A percentile compares a stretch with the other conserved stretches of the same genome.
These are phyloP conservation scores for Pangasius djambal DNA, from an alignment of 2,797 vertebrate species.

Conservation along the genomic window DNA sequence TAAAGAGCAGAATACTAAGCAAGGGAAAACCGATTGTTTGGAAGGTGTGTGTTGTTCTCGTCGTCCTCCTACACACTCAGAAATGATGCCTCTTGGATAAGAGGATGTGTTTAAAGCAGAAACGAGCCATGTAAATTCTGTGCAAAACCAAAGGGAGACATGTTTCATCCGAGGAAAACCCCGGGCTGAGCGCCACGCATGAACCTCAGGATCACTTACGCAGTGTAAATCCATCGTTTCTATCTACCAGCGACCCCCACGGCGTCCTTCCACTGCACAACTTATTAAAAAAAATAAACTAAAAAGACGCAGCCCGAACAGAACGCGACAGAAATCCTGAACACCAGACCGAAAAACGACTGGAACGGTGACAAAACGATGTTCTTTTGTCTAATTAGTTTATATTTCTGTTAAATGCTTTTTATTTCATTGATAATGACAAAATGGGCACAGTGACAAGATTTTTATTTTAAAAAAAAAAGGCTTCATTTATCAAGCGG, in stretches of 20 bases:
- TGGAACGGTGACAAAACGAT: not conserved
- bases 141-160: not conserved
- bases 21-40: not conserved
- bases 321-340: not conserved
- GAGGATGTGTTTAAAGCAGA: not conserved
- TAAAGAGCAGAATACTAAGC: not conserved
- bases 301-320: not conserved
- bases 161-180: not conserved
- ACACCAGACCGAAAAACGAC: not conserved
- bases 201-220: not conserved
- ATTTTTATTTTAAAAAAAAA: not conserved
- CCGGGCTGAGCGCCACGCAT: not conserved
- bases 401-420: not conserved
- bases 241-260: not conserved
- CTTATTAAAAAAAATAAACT: not conserved
- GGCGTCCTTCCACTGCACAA: not conserved
- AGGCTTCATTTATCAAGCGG: not conserved
- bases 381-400: not conserved
- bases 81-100: not conserved
- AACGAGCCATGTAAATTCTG: not conserved
- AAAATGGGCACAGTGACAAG: not conserved
- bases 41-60: not conserved
- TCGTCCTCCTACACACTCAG: not conserved
- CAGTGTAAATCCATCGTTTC: no score
- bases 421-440: not conserved